Base-by-base conservation (phyloP, 2,888 invertebrate genomes). In the Volucella inflata region DNA sequence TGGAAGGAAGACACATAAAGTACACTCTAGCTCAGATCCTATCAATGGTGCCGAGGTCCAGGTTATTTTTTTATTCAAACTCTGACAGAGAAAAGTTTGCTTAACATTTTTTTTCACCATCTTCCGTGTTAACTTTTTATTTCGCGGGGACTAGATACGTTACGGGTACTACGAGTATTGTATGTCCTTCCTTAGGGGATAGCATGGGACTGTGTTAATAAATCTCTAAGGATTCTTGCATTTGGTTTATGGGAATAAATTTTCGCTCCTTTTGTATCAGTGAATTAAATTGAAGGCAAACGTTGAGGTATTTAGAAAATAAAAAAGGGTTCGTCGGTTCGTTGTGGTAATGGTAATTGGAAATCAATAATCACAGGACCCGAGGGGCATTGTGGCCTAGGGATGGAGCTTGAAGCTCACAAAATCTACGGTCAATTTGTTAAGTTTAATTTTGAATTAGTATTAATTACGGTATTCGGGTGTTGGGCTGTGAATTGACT, bases 321-420 rank as follows among this genome's bases (percentile, higher is more conserved):
- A 12, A 44, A 38, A 48, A 51, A 51, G 71, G 71, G 71, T 71
- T 71, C 71, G 30, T n/a, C 21, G 50, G 14, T n/a, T n/a, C n/a
- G n/a, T 50, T 38, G 50, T 62, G 44, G 30, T 51, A 53, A 30
- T 72, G 14, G 17, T 53, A 62, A 72, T 72, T 72, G 46, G 2
- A 62, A 72, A 72, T 72, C 72, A 62, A 72, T 72, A 62, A 62
- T 72, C 53, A 51, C 17, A 62, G 17, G 44, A 71, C 50, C n/a
- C n/a, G n/a, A n/a, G n/a, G n/a, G n/a, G n/a, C n/a, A n/a, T n/a
- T n/a, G n/a, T n/a, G n/a, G n/a, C n/a, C n/a, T n/a, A n/a, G n/a
- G n/a, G n/a, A n/a, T n/a, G n/a, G n/a, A n/a, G 40, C 44, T 16
- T 0, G n/a, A 42, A 50, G 38, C 57, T 48, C 17, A 4, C 17